A percentile compares a stretch with the other conserved stretches of the same genome.
These are phyloP conservation scores for Drosophila colorata DNA, from an alignment of 2,888 invertebrate species.

Conservation along the genomic window DNA sequence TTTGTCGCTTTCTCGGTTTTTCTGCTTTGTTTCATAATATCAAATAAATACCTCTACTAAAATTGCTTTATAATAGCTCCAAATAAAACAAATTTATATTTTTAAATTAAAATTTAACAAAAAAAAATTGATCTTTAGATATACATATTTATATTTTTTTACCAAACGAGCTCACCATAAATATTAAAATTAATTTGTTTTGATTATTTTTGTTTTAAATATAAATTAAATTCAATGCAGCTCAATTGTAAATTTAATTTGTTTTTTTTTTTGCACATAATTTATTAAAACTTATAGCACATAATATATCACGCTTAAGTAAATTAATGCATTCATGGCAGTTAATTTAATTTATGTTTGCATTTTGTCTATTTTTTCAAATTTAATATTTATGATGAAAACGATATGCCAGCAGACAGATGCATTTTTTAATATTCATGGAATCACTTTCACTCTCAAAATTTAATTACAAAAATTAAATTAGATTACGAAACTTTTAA, in stretches of 20 bases:
- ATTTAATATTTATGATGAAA: not conserved
- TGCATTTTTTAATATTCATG: not conserved
- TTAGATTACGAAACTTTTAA: not conserved
- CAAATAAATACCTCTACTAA: too few relatives aligned
- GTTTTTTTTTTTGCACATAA: constrained; percentile 4
- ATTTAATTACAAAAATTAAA: too few relatives aligned
- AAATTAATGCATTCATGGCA: constrained; percentile 5
- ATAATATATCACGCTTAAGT: not conserved
- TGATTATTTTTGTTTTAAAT: not conserved
- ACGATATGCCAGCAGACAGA: too few relatives aligned
- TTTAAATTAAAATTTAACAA: not conserved
- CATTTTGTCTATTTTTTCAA: not conserved
- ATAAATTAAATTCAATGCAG: not conserved
- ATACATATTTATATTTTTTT: not conserved
- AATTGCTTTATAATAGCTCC: too few relatives aligned
- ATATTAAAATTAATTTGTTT: constrained; percentile 5
- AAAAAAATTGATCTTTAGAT: not conserved
- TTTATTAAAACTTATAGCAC: constrained; percentile 23
- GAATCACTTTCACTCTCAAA: not conserved
- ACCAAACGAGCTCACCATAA: constrained; percentile 11
- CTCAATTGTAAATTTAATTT: constrained; percentile 3
- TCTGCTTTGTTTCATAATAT: too few relatives aligned
- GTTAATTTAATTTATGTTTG: constrained; percentile 4
- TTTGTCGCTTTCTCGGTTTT: too few relatives aligned
- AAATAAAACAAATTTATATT: too few relatives aligned